Percentiles rank a stretch among this genome's conserved stretches.
phyloP scores from a whole-genome alignment of 1,140 invertebrate genomes.

The Lepidurus arcticus region DNA sequence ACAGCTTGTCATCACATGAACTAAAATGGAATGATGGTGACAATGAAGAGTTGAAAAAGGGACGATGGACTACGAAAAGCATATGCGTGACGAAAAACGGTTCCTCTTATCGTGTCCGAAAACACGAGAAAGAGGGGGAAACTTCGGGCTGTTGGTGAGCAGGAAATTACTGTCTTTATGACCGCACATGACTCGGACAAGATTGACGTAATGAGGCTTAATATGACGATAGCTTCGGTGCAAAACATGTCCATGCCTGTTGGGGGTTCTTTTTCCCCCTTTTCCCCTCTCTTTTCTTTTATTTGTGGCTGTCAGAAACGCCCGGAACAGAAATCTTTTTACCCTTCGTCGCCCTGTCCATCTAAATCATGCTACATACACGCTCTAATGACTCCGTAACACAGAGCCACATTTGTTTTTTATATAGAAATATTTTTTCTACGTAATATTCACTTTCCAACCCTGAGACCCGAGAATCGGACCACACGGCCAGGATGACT shows the following conservation, averaged over 20 bases:
- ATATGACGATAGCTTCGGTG: background rate
- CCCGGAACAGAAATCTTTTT: background rate
- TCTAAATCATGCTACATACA: background rate
- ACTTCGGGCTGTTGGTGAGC: background rate
- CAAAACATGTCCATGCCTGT: background rate
- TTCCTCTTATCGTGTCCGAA: background rate
- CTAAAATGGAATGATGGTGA: background rate
- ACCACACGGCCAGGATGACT: background rate
- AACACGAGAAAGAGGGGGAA: background rate
- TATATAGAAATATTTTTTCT: background rate
- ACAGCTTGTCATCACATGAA: conserved; percentile 5
- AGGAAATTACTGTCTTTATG: conserved; percentile 8
- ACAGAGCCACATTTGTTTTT: background rate
- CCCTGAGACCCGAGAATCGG: background rate
- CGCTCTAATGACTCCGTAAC: background rate
- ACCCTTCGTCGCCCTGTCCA: background rate
- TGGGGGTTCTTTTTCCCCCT: background rate
- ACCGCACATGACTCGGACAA: background rate
- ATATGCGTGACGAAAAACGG: background rate
- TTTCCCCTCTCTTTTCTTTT: background rate
- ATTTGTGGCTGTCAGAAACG: background rate
- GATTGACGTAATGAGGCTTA: conserved; percentile 2
- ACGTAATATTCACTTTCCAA: background rate
- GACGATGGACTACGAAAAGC: background rate
- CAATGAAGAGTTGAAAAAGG: background rate